These are phyloP conservation scores for Lophotis ruficrista DNA, from an alignment of 2,113 vertebrate species.

Conservation along the genomic window DNA sequence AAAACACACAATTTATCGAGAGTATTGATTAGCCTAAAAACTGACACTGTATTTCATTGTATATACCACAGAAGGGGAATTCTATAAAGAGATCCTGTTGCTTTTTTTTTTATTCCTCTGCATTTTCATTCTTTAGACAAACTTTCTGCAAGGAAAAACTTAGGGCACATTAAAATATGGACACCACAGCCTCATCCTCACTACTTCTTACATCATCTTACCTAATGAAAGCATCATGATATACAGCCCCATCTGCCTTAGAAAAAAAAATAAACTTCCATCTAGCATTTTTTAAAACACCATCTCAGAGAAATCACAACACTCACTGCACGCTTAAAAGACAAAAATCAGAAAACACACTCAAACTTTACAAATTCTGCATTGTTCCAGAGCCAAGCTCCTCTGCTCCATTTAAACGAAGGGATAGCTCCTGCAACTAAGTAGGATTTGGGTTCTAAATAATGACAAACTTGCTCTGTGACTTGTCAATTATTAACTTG, in stretches of 20 bases:
- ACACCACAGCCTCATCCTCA: not conserved
- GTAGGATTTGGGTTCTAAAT: not conserved
- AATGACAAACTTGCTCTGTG: accelerated
- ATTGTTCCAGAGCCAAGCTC: not conserved
- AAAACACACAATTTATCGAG: not conserved
- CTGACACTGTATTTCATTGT: not conserved
- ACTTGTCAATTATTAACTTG: not conserved
- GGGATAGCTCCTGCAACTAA: not conserved
- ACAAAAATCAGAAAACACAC: not conserved
- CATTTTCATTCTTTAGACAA: not conserved
- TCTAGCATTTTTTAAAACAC: not conserved
- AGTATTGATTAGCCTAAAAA: not conserved
- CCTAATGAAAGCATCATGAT: not conserved
- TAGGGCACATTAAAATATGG: accelerated
- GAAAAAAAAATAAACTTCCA: not conserved
- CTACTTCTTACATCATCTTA: not conserved
- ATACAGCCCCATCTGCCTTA: not conserved
- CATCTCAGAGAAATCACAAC: not conserved
- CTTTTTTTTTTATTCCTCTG: not conserved
- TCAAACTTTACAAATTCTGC: not conserved
- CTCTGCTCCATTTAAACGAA: not conserved
- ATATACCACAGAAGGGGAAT: not conserved
- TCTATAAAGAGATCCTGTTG: not conserved
- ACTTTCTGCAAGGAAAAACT: not conserved
- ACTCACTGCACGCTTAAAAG: accelerated